phyloP scores from a whole-genome alignment of 2,113 vertebrate species.

The Cyphomyrus discorhynchus region DNA sequence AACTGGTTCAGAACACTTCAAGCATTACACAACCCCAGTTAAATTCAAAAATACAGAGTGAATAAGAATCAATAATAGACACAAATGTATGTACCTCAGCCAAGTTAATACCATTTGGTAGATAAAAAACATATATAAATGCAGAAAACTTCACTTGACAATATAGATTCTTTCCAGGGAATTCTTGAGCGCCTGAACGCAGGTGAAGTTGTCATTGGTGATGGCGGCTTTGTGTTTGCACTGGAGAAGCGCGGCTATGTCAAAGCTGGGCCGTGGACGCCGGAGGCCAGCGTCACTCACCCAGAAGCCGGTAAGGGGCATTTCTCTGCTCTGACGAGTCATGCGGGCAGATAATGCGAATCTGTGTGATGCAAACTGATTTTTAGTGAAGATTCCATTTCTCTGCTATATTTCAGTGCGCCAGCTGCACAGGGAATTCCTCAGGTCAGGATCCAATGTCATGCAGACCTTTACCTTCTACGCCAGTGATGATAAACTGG shows the following conservation, averaged over 20 bases:
- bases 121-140: neutral
- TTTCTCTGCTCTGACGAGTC: constrained; percentile 64
- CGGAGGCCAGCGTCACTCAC: constrained; percentile 83
- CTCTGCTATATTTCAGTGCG: constrained; percentile 63
- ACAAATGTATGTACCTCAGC: neutral
- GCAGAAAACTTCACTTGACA: neutral
- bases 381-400: neutral
- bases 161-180: constrained; percentile 45
- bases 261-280: constrained; percentile 96
- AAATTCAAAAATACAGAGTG: neutral
- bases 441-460: constrained; percentile 83
- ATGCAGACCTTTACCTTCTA: constrained; percentile 97
- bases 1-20: neutral
- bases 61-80: neutral
- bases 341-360: constrained; percentile 73
- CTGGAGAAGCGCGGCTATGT: constrained; percentile 88
- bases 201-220: constrained; percentile 73
- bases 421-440: constrained; percentile 93
- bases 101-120: neutral
- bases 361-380: constrained; percentile 30
- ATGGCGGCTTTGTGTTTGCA: constrained; percentile 74
- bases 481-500: constrained; percentile 92
- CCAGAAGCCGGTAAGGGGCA: constrained; percentile 82
- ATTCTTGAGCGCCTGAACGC: constrained; percentile 68
- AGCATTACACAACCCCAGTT: neutral